A percentile compares a stretch with the other conserved stretches of the same genome.
Evolutionary conservation across 2,888 invertebrate species (phyloP).

Genomic region (Stenichneumon culpator): DNA sequence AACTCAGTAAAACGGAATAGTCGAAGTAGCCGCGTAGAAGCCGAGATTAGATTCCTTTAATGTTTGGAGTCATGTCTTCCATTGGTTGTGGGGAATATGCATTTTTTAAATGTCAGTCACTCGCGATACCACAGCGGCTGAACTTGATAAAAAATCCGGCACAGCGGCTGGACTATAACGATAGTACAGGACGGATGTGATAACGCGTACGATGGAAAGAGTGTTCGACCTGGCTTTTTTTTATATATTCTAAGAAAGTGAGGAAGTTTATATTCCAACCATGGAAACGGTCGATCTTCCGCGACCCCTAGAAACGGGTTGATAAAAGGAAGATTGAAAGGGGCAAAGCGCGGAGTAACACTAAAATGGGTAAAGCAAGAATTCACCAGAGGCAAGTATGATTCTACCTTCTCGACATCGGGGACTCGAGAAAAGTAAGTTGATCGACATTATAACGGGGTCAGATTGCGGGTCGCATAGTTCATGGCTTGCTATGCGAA

Average conservation of each 20-base stretch:
- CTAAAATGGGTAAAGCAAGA: conserved; percentile 8
- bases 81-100: no score
- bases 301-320: not conserved
- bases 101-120: no score
- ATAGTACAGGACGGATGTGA: no score
- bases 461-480: conserved; percentile 21
- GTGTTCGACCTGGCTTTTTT: no score
- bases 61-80: not conserved
- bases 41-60: not conserved
- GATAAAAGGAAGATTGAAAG: not conserved
- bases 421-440: conserved; percentile 20
- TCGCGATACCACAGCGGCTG: no score
- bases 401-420: conserved; percentile 26
- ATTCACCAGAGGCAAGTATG: conserved; percentile 1
- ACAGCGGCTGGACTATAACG: no score
- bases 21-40: not conserved
- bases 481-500: conserved; percentile 38
- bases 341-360: not conserved
- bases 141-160: no score
- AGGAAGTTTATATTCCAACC: no score
- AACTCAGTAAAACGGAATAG: not conserved
- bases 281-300: no score
- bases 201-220: no score
- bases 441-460: conserved; percentile 13
- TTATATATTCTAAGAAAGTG: no score